These are phyloP conservation scores for Sweltsa coloradensis DNA, from an alignment of 1,140 invertebrate species.

Conservation along the genomic window DNA sequence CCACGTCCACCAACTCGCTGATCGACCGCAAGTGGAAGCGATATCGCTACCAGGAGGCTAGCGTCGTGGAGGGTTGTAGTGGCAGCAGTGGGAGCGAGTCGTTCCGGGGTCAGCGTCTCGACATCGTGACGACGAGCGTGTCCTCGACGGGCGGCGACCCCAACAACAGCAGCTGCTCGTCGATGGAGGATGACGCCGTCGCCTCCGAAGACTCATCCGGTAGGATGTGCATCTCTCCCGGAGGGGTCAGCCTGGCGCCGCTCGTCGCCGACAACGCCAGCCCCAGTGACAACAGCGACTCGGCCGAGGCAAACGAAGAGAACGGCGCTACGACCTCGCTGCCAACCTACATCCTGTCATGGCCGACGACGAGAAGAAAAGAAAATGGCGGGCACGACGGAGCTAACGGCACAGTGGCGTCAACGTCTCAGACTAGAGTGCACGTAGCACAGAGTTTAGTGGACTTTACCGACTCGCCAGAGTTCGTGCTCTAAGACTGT, in stretches of 20 bases:
- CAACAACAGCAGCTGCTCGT: not conserved
- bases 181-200: not conserved
- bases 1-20: slow-evolving; percentile 39
- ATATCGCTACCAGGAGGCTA: slow-evolving; percentile 14
- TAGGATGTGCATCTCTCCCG: slow-evolving; percentile 8
- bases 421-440: not conserved
- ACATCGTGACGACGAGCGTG: not conserved
- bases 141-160: slow-evolving; percentile 3
- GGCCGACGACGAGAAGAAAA: slow-evolving; percentile 7
- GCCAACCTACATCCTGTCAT: slow-evolving; percentile 3
- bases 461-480: not conserved
- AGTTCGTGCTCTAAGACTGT: slow-evolving; percentile 7
- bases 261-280: not conserved
- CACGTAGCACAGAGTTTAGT: slow-evolving; percentile 6
- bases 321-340: slow-evolving; percentile 14
- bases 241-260: not conserved
- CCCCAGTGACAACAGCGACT: slow-evolving; percentile 14
- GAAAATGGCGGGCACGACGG: too few species aligned
- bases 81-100: slow-evolving; percentile 6
- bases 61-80: too few species aligned
- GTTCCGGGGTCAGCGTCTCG: not conserved
- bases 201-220: slow-evolving; percentile 4
- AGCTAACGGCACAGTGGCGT: too few species aligned
- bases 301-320: slow-evolving; percentile 16
- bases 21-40: slow-evolving; percentile 32